Evolutionary conservation across 2,113 vertebrate genomes (phyloP), one percentile per base, ranked within the genome.

Genomic region (Leptocoma aspasia): DNA sequence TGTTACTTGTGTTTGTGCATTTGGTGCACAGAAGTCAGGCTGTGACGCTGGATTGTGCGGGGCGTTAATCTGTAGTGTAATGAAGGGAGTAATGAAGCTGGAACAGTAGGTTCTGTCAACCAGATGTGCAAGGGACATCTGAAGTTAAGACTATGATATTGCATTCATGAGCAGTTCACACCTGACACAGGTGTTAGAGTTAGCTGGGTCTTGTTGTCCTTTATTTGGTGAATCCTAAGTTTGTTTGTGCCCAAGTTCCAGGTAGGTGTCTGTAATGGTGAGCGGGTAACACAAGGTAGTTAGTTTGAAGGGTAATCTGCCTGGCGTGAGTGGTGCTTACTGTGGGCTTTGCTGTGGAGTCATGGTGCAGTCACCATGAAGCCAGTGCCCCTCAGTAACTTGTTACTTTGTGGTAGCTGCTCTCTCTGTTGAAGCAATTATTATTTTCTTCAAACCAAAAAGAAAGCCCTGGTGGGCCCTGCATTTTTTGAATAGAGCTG

Each of bases 101-200:
- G 5, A 75, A 7, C 26, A 75, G 37, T 66, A 69, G 31, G 3
- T 35, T 61, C 13, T 47, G 30, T 47, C n/a, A 68, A 1, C 30
- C 23, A 6, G 22, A 37, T 76, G 28, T 68, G 26, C 33, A 39
- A 47, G 23, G 28, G 39, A 23, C 11, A 19, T 7, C 27, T 53
- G 83, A 57, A 63, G 10, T 85, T 75, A 13, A 19, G 0, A 50
- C 11, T 15, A 16, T 5, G 12, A 33, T 37, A 12, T 11, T 72
- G 45, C 21, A 17, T 54, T 68, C 42, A 7, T 50, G 28, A 65
- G 31, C 45, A 35, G 20, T 57, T 89, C 66, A 33, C 37, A 71
- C 9, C 7, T 15, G 49, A 35, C 15, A 37, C 11, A 6, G 0
- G 0, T 10, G 20, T 45, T 77, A 11, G 52, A 42, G 26, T 64